Percentiles rank a stretch among this genome's conserved stretches.
These are phyloP conservation scores for Mellivora capensis DNA, from an alignment of 2,113 vertebrate genomes.

Conservation along the genomic window DNA sequence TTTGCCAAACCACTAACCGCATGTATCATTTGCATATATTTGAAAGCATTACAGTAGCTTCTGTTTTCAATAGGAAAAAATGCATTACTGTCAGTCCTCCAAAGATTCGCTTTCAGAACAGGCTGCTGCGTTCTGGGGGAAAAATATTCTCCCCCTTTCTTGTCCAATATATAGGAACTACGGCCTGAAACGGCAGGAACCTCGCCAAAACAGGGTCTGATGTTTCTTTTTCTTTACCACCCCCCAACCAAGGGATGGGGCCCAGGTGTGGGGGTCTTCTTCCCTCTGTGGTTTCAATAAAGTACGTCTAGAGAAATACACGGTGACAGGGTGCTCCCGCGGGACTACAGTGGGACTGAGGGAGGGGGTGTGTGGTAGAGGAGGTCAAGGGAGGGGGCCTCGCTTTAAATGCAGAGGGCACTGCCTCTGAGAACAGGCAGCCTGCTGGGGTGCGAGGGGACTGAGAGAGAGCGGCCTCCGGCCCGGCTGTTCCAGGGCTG, in stretches of 20 bases:
- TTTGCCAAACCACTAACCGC: conserved; percentile 93
- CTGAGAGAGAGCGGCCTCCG: not conserved
- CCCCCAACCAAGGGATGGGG: not conserved
- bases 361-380: not conserved
- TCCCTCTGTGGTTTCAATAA: conserved; percentile 57
- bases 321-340: conserved; percentile 47
- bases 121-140: conserved; percentile 46
- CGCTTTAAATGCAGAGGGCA: conserved; percentile 52
- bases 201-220: conserved; percentile 16
- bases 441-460: not conserved
- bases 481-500: not conserved
- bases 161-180: conserved; percentile 33
- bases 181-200: conserved; percentile 10
- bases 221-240: conserved; percentile 44
- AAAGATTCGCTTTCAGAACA: conserved; percentile 81
- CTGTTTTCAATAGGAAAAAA: conserved; percentile 87
- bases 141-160: not conserved
- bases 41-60: conserved; percentile 90
- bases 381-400: conserved; percentile 3
- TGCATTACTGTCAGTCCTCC: conserved; percentile 86
- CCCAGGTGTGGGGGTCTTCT: conserved; percentile 59
- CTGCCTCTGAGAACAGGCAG: conserved; percentile 19
- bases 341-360: conserved; percentile 28
- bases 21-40: conserved; percentile 97
- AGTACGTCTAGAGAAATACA: conserved; percentile 56